Evolutionary conservation across 2,113 vertebrate species (phyloP).

Genomic region (Xiphorhynchus elegans): DNA sequence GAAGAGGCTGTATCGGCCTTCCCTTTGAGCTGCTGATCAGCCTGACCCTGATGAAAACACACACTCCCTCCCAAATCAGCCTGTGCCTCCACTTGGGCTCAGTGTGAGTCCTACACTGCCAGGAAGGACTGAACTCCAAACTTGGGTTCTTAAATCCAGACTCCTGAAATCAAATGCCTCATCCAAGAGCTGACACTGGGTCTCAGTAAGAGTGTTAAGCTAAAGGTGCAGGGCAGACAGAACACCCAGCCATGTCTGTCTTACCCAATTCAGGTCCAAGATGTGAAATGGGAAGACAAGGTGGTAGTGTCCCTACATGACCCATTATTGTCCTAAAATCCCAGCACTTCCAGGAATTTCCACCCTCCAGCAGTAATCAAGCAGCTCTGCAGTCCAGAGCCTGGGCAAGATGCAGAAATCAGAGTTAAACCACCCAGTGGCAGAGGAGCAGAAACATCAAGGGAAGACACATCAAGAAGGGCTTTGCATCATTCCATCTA

Average conservation of each 20-base stretch:
- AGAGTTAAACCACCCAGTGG: not conserved
- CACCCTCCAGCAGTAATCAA: not conserved
- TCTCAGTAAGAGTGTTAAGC: not conserved
- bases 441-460: conserved; percentile 15
- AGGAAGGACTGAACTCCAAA: not conserved
- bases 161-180: not conserved
- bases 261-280: not conserved
- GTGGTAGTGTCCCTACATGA: not conserved
- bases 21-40: not conserved
- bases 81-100: not conserved
- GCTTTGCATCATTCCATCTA: conserved; percentile 43
- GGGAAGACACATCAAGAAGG: not conserved
- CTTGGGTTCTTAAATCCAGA: not conserved
- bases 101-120: not conserved
- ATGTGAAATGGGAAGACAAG: not conserved
- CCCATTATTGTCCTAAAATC: not conserved
- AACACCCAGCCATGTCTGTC: not conserved
- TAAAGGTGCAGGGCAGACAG: not conserved
- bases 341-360: not conserved
- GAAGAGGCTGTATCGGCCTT: not conserved
- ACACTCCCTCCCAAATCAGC: not conserved
- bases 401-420: not conserved
- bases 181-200: not conserved
- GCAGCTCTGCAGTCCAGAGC: not conserved
- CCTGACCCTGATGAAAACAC: not conserved